Evolutionary conservation across 2,113 vertebrate species (phyloP), one percentile per base, ranked within the genome.

Genomic region (Zingel zingel): DNA sequence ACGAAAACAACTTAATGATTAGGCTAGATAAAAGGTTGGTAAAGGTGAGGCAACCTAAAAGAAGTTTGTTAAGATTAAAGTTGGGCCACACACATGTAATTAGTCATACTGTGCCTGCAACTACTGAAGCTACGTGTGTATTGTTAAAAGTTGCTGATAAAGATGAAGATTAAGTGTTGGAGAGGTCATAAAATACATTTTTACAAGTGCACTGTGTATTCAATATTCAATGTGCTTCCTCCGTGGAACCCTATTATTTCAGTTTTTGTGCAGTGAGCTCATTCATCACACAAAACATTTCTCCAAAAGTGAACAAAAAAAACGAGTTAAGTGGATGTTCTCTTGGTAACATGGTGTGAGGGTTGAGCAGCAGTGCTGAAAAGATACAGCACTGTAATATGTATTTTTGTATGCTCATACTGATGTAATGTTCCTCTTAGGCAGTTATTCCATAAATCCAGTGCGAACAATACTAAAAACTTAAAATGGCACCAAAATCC

Each of bases 331-430:
- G 64, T 58, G 63, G 64, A 33, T 54, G 33, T 13, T 69, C 63
- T 56, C 21, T 23, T 65, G 59, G 61, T 36, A 61, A 39, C 50
- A 43, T 11, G 19, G 39, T 58, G 69, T 25, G 15, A 66, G 25
- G 2, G 56, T 43, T 16, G 62, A 68, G 68, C 75, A 66, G 59
- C 61, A 6, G 47, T 68, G 75, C 54, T 39, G 56, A 68, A 63
- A 48, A 62, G 56, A 45, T 23, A 25, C 19, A 21, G 16, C 6
- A 19, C 47, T 62, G 21, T 48, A 21, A 54, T 76, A 45, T 81
- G 30, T 57, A 18, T 51, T 74, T 77, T 33, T 30, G 5, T 47
- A 4, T 18, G 50, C 27, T 57, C 12, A 0, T 59, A 69, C 65
- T 65, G 51, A 74, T 69, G 59, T 45, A 6, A 51, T 18, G 18